These are phyloP conservation scores for Passer domesticus DNA, from an alignment of 2,113 vertebrate species.

Conservation along the genomic window DNA sequence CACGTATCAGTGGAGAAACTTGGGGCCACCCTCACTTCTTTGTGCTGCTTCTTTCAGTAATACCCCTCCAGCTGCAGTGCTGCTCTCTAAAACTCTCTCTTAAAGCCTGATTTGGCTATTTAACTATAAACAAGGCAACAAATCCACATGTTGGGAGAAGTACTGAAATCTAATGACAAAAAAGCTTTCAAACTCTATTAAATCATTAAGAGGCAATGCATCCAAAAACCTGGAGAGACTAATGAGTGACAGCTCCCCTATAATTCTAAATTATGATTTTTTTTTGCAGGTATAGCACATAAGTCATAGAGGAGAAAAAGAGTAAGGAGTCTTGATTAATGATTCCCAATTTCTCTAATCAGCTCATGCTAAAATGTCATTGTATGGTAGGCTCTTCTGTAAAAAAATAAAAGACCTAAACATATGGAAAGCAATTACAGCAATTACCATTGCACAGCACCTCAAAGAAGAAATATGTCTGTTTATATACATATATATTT, in stretches of 20 bases:
- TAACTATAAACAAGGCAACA: not conserved
- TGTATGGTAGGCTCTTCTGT: not conserved
- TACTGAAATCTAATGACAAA: not conserved
- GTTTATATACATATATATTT: not conserved
- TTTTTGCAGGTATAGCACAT: not conserved
- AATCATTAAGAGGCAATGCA: not conserved
- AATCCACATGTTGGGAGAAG: not conserved
- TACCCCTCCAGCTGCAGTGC: not conserved
- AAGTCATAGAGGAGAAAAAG: not conserved
- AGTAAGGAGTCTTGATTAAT: not conserved
- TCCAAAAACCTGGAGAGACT: not conserved
- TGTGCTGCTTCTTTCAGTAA: not conserved
- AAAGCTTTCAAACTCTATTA: not conserved
- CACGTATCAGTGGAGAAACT: not conserved
- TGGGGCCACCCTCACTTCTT: not conserved
- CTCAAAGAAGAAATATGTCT: not conserved
- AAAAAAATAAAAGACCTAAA: not conserved
- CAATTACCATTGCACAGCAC: not conserved
- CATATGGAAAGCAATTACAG: not conserved
- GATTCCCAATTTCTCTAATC: not conserved
- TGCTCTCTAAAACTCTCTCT: not conserved
- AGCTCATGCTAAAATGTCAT: not conserved
- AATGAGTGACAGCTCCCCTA: not conserved
- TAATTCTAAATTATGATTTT: not conserved
- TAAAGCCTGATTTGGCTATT: not conserved